These are phyloP conservation scores for Fundulus diaphanus DNA, from an alignment of 2,797 vertebrate species.

Conservation along the genomic window DNA sequence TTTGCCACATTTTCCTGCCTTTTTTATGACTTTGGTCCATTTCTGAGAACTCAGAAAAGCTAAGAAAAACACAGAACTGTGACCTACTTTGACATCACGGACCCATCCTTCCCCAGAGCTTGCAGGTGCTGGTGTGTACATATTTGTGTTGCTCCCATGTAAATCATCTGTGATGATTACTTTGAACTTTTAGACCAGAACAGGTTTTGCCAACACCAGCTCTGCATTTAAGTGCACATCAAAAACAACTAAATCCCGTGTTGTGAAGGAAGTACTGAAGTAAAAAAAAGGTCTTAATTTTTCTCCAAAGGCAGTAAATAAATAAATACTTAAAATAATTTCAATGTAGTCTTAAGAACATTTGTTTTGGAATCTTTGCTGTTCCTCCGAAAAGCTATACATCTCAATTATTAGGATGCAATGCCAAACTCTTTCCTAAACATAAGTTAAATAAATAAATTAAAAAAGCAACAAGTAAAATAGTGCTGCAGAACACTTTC, in stretches of 20 bases:
- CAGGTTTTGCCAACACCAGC: constrained; percentile 15
- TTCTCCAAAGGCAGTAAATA: neutral
- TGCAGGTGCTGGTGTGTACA: neutral
- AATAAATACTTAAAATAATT: neutral
- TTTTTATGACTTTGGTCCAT: constrained; percentile 19
- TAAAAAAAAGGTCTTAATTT: neutral
- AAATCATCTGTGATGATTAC: constrained; percentile 35
- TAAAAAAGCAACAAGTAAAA: too few species aligned
- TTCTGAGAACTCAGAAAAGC: constrained; percentile 25
- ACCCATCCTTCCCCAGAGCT: constrained; percentile 19
- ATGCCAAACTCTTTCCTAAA: neutral
- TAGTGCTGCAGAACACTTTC: too few species aligned
- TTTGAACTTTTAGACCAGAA: constrained; percentile 48
- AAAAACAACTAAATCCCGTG: neutral
- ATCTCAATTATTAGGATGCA: neutral
- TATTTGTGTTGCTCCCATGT: constrained; percentile 13
- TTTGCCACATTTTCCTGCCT: constrained; percentile 9
- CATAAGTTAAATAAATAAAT: too few species aligned
- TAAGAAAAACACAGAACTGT: constrained; percentile 19
- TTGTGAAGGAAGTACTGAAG: neutral
- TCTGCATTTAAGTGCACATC: constrained; percentile 24
- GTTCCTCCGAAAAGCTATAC: neutral
- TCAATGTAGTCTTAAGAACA: neutral
- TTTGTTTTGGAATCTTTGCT: neutral
- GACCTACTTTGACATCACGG: constrained; percentile 39